phyloP scores from a whole-genome alignment of 92 coral and sea anemone species.

The Actinostola sp. region DNA sequence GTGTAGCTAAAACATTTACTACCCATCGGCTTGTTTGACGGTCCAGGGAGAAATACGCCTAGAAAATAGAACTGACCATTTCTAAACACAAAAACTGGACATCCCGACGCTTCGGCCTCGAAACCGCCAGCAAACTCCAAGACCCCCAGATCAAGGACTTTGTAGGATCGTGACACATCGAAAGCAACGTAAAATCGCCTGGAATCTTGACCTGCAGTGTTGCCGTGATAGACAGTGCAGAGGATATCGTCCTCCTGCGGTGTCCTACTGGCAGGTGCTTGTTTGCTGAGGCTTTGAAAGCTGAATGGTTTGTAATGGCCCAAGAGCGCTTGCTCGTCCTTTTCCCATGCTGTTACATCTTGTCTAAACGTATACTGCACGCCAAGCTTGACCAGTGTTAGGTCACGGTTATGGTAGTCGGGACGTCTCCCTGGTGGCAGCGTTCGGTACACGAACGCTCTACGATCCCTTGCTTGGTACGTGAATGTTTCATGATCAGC shows the following conservation, averaged over 20 bases:
- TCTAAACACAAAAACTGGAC: constrained; percentile 67
- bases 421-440: constrained; percentile 84
- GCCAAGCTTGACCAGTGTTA: constrained; percentile 77
- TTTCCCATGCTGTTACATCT: constrained; percentile 76
- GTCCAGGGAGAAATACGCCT: constrained; percentile 80
- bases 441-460: constrained; percentile 76
- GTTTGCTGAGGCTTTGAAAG: constrained; percentile 52
- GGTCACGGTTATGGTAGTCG: constrained; percentile 84
- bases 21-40: constrained; percentile 38
- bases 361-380: constrained; percentile 61
- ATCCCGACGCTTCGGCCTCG: constrained; percentile 71
- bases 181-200: constrained; percentile 62
- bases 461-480: constrained; percentile 66
- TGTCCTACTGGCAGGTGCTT: constrained; percentile 28
- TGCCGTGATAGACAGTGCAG: constrained; percentile 66
- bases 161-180: constrained; percentile 59
- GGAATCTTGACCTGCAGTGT: constrained; percentile 15
- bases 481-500: constrained; percentile 47
- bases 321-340: constrained; percentile 69
- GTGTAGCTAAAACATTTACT: constrained; percentile 8
- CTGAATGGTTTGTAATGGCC: constrained; percentile 60
- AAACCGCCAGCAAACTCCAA: constrained; percentile 57
- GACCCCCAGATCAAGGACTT: constrained; percentile 51
- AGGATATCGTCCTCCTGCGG: constrained; percentile 56
- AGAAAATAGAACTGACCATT: constrained; percentile 50